A percentile compares a stretch with the other conserved stretches of the same genome.
These are phyloP conservation scores for Antechinus flavipes DNA, from an alignment of 2,113 vertebrate genomes.

Conservation along the genomic window DNA sequence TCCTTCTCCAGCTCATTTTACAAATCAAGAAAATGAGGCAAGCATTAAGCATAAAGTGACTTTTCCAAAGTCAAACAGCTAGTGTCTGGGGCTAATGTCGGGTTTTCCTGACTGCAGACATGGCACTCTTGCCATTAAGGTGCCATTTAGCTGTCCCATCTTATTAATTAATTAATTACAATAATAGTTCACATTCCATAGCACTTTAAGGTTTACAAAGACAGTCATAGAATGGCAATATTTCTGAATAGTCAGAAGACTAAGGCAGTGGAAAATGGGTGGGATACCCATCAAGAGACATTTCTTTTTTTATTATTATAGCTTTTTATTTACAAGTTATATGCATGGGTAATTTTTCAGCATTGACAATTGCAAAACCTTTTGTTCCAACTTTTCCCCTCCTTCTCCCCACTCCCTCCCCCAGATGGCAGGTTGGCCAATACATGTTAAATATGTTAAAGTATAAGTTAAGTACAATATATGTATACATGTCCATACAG, in stretches of 20 bases:
- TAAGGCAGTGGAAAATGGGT: not conserved
- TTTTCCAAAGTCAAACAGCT: not conserved
- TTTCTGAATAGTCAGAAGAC: not conserved
- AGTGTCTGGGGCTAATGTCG: not conserved
- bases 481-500: too few species aligned
- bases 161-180: not conserved
- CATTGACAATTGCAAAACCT: too few species aligned
- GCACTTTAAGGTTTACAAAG: not conserved
- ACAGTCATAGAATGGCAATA: not conserved
- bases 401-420: too few species aligned
- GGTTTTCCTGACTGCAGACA: not conserved
- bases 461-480: too few species aligned
- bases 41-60: not conserved
- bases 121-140: not conserved
- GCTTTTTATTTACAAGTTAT: too few species aligned
- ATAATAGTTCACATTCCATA: not conserved
- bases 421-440: too few species aligned
- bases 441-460: too few species aligned
- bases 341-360: too few species aligned
- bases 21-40: not conserved
- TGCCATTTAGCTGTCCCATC: not conserved
- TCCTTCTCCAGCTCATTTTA: not conserved
- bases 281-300: not conserved
- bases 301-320: not conserved
- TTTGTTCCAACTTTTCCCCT: too few species aligned